Evolutionary conservation across 1,140 invertebrate genomes (phyloP).

Genomic region (Trichomalopsis sarcophagae): DNA sequence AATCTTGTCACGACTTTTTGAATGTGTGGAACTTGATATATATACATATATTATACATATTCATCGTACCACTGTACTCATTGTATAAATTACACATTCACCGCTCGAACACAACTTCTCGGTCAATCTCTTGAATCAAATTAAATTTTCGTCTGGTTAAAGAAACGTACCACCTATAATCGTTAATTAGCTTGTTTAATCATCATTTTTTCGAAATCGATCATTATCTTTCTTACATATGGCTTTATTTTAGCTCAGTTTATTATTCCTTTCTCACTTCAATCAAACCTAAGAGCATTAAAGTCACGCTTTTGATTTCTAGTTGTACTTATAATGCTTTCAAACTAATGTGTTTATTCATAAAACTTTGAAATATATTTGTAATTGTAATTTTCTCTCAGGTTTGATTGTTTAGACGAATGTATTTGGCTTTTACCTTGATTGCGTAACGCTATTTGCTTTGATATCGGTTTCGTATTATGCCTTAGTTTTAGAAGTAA

Average conservation of each 20-base stretch:
- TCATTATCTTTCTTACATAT: conserved; percentile 62
- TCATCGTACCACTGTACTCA: conserved; percentile 74
- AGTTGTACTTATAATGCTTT: not conserved
- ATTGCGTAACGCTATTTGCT: conserved; percentile 76
- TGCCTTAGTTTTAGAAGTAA: conserved; percentile 74
- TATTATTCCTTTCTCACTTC: conserved; percentile 59
- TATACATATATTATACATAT: conserved; percentile 58
- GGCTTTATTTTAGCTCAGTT: conserved; percentile 68
- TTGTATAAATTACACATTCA: conserved; percentile 76
- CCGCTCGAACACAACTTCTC: conserved; percentile 67
- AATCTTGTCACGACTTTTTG: conserved; percentile 75
- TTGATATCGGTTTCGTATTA: conserved; percentile 73
- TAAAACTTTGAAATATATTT: not conserved
- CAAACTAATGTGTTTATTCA: conserved; percentile 10
- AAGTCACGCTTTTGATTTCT: conserved; percentile 1
- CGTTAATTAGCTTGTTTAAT: conserved; percentile 68
- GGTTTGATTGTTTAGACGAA: conserved; percentile 71
- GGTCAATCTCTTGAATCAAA: conserved; percentile 59
- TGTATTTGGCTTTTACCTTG: conserved; percentile 75
- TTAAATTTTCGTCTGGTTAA: conserved; percentile 60
- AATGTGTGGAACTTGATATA: conserved; percentile 71
- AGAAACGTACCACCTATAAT: conserved; percentile 60
- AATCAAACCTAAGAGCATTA: conserved; percentile 59
- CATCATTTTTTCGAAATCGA: conserved; percentile 59
- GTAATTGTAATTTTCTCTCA: conserved; percentile 61